These are phyloP conservation scores for Megaceryle alcyon DNA, from an alignment of 2,797 vertebrate species.

Conservation along the genomic window DNA sequence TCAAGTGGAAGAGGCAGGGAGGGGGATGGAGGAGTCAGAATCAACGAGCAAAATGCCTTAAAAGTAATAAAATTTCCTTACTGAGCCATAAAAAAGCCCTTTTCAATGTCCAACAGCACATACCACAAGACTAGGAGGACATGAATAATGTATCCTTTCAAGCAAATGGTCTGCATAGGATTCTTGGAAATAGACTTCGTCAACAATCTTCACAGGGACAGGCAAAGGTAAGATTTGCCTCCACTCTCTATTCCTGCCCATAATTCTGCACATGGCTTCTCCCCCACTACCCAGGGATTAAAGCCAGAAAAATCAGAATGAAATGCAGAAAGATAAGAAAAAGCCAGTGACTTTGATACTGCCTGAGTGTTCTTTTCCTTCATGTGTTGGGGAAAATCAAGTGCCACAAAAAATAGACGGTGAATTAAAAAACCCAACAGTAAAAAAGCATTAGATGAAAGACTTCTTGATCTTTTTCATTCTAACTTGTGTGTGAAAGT, in stretches of 20 bases:
- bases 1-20: not conserved
- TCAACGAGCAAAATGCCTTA: not conserved
- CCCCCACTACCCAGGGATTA: not conserved
- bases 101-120: not conserved
- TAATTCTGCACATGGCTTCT: not conserved
- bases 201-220: not conserved
- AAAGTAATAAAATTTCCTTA: not conserved
- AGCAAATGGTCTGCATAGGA: not conserved
- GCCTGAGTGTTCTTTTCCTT: slow-evolving; percentile 30
- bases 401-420: not conserved
- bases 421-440: slow-evolving; percentile 16
- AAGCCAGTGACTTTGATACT: slow-evolving; percentile 44
- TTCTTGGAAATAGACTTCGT: slow-evolving; percentile 23
- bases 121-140: not conserved
- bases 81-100: not conserved
- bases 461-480: slow-evolving; percentile 40
- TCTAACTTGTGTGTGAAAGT: slow-evolving; percentile 18
- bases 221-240: not conserved
- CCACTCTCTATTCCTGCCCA: not conserved
- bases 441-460: slow-evolving; percentile 59
- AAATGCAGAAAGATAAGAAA: slow-evolving; percentile 40
- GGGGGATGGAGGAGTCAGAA: not conserved
- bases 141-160: slow-evolving; percentile 10
- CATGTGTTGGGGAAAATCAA: not conserved
- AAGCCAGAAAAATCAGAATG: not conserved